Evolutionary conservation across 2,113 vertebrate genomes (phyloP).

Genomic region (Numenius arquata): DNA sequence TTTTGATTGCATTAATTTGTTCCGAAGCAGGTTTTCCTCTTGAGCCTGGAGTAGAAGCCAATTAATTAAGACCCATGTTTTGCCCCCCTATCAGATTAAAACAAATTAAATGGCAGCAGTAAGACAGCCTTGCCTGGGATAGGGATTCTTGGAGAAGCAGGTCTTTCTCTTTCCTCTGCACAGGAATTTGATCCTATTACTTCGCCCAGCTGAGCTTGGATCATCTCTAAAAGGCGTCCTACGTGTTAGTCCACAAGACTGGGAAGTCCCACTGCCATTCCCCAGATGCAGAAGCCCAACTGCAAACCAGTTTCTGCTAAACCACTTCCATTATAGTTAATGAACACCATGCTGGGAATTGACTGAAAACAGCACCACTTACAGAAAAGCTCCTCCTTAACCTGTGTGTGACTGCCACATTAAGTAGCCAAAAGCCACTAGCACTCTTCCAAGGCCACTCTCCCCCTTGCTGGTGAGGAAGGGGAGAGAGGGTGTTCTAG

Average conservation of each 20-base stretch:
- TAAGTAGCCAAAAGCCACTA: background rate
- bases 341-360: background rate
- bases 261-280: background rate
- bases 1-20: conserved; percentile 63
- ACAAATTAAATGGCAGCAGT: conserved; percentile 51
- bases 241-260: background rate
- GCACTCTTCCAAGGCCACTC: background rate
- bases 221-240: background rate
- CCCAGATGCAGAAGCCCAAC: background rate
- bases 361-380: background rate
- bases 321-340: background rate
- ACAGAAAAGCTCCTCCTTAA: background rate
- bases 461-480: background rate
- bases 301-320: background rate
- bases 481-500: background rate
- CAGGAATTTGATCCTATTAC: background rate
- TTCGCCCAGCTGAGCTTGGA: background rate
- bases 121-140: conserved; percentile 1
- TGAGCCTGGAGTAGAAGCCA: conserved; percentile 60
- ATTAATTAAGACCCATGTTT: conserved; percentile 70
- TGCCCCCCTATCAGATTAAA: conserved; percentile 25
- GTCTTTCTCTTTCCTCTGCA: background rate
- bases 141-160: background rate
- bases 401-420: background rate
- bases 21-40: conserved; percentile 56